A percentile compares a stretch with the other conserved stretches of the same genome.
These are phyloP conservation scores for Semaprochilodus insignis DNA, from an alignment of 2,797 vertebrate species.

Conservation along the genomic window DNA sequence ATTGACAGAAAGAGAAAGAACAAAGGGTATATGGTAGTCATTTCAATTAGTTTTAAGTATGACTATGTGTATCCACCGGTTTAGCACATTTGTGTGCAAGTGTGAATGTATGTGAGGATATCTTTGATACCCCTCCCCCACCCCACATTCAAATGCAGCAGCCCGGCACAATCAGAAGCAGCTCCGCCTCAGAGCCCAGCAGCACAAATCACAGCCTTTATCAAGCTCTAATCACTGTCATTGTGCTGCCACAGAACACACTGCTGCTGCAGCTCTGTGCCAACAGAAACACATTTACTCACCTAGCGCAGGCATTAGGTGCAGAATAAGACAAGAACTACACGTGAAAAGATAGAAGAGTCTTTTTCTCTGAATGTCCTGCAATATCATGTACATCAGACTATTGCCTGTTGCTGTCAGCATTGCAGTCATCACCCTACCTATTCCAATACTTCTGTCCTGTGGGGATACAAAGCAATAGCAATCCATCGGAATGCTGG, in stretches of 20 bases:
- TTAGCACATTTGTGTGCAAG: neutral
- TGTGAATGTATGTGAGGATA: constrained; percentile 17
- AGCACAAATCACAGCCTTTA: constrained; percentile 48
- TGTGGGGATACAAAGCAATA: too few species aligned
- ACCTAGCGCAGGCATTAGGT: neutral
- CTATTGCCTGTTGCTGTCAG: too few species aligned
- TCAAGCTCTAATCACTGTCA: constrained; percentile 46
- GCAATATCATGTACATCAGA: too few species aligned
- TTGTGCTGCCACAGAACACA: constrained; percentile 31
- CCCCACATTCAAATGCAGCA: constrained; percentile 10
- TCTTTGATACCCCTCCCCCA: neutral
- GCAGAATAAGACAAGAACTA: neutral
- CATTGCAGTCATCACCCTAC: too few species aligned
- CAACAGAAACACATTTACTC: neutral
- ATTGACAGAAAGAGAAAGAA: neutral
- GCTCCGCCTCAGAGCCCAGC: constrained; percentile 3
- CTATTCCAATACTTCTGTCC: too few species aligned
- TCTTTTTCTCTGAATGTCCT: neutral
- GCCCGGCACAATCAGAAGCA: constrained; percentile 11
- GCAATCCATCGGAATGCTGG: too few species aligned
- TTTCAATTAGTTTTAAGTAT: neutral
- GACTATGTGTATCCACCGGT: neutral
- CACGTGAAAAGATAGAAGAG: neutral
- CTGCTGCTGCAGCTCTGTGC: neutral
- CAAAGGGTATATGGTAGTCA: neutral